These are phyloP conservation scores for Drosophila sproati DNA, from an alignment of 1,140 invertebrate genomes.

Conservation along the genomic window DNA sequence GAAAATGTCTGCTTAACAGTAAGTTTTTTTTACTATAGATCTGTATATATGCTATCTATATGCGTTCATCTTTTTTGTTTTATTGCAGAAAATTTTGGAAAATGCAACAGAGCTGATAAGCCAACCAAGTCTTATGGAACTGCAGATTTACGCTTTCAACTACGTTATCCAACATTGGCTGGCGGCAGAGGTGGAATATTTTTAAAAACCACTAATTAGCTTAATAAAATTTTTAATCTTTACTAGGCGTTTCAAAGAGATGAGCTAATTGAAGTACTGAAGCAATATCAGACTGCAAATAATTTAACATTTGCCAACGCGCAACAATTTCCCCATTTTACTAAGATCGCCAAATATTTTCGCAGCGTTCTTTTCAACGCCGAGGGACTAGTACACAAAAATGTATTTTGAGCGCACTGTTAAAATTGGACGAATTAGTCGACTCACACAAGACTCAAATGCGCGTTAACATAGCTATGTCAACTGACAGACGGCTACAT, in stretches of 20 bases:
- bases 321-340: slow-evolving; percentile 46
- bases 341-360: slow-evolving; percentile 55
- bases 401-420: neutral
- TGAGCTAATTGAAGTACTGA: slow-evolving; percentile 33
- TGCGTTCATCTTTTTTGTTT: neutral
- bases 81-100: slow-evolving; percentile 54
- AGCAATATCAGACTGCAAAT: slow-evolving; percentile 48
- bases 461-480: slow-evolving; percentile 1
- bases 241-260: slow-evolving; percentile 1
- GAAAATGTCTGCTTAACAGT: slow-evolving; percentile 48
- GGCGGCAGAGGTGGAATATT: slow-evolving; percentile 1
- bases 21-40: neutral
- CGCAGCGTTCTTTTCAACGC: slow-evolving; percentile 44
- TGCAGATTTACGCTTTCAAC: slow-evolving; percentile 56
- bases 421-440: neutral
- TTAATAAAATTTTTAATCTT: neutral
- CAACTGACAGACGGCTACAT: neutral
- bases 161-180: slow-evolving; percentile 52
- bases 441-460: neutral
- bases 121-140: slow-evolving; percentile 29
- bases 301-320: slow-evolving; percentile 46
- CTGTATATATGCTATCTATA: neutral
- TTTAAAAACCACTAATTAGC: neutral
- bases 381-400: slow-evolving; percentile 38
- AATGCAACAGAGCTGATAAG: slow-evolving; percentile 1